Percentiles rank a stretch among this genome's conserved stretches.
Evolutionary conservation across 2,888 invertebrate genomes (phyloP).

Genomic region (Bugulina stolonifera): DNA sequence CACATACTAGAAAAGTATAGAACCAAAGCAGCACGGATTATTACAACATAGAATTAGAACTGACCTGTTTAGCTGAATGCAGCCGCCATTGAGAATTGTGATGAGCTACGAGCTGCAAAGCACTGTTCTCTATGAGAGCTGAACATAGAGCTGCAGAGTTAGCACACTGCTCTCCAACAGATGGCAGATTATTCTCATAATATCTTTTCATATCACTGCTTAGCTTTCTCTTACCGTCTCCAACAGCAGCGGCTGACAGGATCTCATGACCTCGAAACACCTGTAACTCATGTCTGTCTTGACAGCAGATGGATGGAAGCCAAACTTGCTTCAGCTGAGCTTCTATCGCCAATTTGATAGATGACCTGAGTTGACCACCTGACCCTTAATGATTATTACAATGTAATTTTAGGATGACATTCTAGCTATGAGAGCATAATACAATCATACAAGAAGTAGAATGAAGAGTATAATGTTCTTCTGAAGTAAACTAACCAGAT

Average conservation of each 20-base stretch:
- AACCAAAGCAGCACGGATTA: too few species aligned
- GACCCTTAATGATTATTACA: too few species aligned
- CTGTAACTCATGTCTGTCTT: not conserved
- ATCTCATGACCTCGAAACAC: conserved; percentile 11
- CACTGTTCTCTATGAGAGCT: conserved; percentile 15
- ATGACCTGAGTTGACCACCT: not conserved
- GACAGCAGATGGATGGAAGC: conserved; percentile 11
- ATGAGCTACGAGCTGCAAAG: not conserved
- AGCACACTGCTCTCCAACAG: not conserved
- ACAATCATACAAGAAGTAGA: not conserved
- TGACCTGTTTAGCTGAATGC: not conserved
- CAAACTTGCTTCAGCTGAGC: conserved; percentile 7
- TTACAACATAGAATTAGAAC: too few species aligned
- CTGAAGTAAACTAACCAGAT: conserved; percentile 11
- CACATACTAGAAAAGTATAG: too few species aligned
- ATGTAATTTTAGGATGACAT: too few species aligned
- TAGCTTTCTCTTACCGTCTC: not conserved
- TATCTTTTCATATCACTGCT: conserved; percentile 11
- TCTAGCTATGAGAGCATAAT: too few species aligned
- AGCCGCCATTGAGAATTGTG: conserved; percentile 19
- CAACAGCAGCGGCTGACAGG: not conserved
- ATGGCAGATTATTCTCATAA: not conserved
- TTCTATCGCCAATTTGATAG: not conserved
- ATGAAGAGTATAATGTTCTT: not conserved
- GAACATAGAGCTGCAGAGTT: conserved; percentile 9